phyloP scores from a whole-genome alignment of 2,797 vertebrate genomes.

The Chloroceryle amazona region DNA sequence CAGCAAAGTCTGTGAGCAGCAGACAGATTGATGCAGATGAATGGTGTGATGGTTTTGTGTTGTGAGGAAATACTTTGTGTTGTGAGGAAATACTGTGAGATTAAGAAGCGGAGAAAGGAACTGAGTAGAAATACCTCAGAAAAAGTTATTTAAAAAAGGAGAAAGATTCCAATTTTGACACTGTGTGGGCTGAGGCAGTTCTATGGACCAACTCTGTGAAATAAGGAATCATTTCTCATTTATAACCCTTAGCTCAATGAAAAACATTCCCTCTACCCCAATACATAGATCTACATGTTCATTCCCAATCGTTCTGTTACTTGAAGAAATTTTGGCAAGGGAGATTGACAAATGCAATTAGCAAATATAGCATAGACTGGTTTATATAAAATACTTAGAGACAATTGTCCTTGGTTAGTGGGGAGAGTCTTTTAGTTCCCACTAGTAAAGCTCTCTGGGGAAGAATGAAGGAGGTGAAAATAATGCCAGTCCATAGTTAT shows the following conservation, averaged over 20 bases:
- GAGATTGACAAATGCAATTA: slow-evolving; percentile 48
- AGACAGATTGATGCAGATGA: slow-evolving; percentile 20
- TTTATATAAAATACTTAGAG: slow-evolving; percentile 61
- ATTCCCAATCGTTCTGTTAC: slow-evolving; percentile 31
- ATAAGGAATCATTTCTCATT: background rate
- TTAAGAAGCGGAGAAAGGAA: background rate
- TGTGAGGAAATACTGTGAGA: background rate
- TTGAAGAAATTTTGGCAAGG: slow-evolving; percentile 40
- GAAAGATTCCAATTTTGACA: slow-evolving; percentile 19
- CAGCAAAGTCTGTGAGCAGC: slow-evolving; percentile 29
- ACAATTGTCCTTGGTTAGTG: slow-evolving; percentile 19
- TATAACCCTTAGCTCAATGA: slow-evolving; percentile 1
- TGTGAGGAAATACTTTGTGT: background rate
- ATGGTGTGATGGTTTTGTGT: background rate
- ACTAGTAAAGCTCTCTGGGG: background rate
- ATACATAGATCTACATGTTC: background rate
- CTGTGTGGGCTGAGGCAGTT: background rate
- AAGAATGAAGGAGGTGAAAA: slow-evolving; percentile 12
- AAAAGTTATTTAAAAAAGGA: slow-evolving; percentile 26
- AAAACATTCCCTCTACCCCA: background rate
- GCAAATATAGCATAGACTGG: slow-evolving; percentile 33
- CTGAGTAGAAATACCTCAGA: background rate
- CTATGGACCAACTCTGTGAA: background rate
- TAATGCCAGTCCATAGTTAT: background rate
- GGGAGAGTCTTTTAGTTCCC: background rate